phyloP scores from a whole-genome alignment of 1,140 invertebrate species.

The Leptestheria dahalacensis region DNA sequence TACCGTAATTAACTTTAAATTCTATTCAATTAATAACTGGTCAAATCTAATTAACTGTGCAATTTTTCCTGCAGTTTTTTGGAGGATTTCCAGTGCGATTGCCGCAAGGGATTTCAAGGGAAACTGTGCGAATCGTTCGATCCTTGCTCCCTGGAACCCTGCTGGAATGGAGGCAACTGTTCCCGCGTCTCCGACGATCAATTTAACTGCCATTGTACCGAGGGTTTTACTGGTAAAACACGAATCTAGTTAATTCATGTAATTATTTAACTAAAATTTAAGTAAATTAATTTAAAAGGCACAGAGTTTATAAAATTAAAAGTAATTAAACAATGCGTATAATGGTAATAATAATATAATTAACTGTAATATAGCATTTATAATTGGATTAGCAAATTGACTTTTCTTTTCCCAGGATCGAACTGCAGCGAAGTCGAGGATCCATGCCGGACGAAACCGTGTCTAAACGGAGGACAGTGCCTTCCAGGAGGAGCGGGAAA shows the following conservation, averaged over 20 bases:
- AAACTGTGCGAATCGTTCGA: constrained; percentile 23
- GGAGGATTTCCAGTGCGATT: constrained; percentile 16
- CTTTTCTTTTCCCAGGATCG: background rate
- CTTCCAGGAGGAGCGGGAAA: constrained; percentile 19
- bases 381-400: background rate
- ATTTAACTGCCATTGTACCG: constrained; percentile 19
- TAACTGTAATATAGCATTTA: background rate
- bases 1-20: background rate
- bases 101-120: constrained; percentile 23
- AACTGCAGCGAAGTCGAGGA: background rate
- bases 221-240: constrained; percentile 16
- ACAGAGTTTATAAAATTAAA: too few species aligned
- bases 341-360: too few species aligned
- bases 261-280: too few species aligned
- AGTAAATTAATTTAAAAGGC: too few species aligned
- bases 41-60: background rate
- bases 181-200: constrained; percentile 14
- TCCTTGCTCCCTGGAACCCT: constrained; percentile 22
- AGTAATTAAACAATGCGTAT: too few species aligned
- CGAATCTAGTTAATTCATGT: too few species aligned
- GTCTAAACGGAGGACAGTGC: constrained; percentile 12
- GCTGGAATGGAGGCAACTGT: constrained; percentile 22
- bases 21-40: background rate
- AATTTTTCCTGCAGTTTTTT: background rate
- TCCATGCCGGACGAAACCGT: constrained; percentile 5